Conservation (phyloP, 2,113 vertebrate species). For the Thryonomys swinderianus region DNA sequence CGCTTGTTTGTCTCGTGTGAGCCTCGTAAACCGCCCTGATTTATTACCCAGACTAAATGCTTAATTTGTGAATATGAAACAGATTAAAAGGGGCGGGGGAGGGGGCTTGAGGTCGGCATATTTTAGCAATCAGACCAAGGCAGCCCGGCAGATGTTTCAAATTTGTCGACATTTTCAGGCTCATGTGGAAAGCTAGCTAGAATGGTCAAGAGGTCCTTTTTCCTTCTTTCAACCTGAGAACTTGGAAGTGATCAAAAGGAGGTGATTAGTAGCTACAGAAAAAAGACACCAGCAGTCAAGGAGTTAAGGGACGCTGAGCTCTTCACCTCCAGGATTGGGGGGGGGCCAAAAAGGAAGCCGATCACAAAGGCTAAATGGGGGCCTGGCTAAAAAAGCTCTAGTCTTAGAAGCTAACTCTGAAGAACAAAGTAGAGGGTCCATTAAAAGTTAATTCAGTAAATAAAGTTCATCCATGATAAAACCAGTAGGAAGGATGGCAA, state of each 20-base stretch:
- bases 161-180: conserved; percentile 88
- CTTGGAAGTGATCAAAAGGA: conserved; percentile 78
- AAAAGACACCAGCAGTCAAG: conserved; percentile 78
- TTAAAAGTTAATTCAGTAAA: conserved; percentile 85
- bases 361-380: conserved; percentile 55
- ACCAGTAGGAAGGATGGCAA: conserved; percentile 82
- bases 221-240: conserved; percentile 79
- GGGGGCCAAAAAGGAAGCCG: conserved; percentile 7
- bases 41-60: conserved; percentile 91
- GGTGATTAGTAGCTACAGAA: conserved; percentile 72
- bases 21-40: conserved; percentile 89
- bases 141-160: conserved; percentile 89
- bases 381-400: conserved; percentile 49
- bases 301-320: conserved; percentile 84
- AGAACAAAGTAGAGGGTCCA: conserved; percentile 86
- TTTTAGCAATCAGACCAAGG: conserved; percentile 90
- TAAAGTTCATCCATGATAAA: conserved; percentile 86
- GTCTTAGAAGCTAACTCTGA: conserved; percentile 80
- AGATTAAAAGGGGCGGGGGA: conserved; percentile 87
- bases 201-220: conserved; percentile 81
- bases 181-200: conserved; percentile 83
- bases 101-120: conserved; percentile 85
- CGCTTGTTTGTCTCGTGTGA: conserved; percentile 89
- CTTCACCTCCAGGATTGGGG: conserved; percentile 54
- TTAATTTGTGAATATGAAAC: conserved; percentile 92